Evolutionary conservation across 2,888 invertebrate genomes (phyloP).

Genomic region (Agapostemon virescens): DNA sequence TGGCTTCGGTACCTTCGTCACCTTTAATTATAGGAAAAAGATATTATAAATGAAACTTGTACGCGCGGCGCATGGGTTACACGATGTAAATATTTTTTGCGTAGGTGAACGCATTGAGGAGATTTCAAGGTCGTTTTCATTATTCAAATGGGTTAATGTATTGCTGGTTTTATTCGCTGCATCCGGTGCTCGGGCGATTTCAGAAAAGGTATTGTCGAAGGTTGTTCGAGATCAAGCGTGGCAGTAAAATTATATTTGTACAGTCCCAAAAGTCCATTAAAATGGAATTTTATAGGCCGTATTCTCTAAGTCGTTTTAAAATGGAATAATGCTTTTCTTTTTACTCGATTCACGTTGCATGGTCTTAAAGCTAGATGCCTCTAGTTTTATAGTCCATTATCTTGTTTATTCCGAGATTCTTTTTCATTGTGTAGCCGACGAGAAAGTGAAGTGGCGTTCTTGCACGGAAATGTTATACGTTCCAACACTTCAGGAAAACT

Average conservation of each 20-base stretch:
- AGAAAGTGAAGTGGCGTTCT: too few species aligned
- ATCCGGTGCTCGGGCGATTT: background rate
- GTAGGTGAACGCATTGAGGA: background rate
- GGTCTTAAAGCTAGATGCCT: too few species aligned
- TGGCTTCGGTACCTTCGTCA: background rate
- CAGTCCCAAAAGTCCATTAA: background rate
- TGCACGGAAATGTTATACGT: too few species aligned
- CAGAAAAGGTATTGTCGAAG: background rate
- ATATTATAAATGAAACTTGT: constrained; percentile 1
- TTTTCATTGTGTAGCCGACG: too few species aligned
- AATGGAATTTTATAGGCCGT: background rate
- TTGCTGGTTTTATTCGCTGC: background rate
- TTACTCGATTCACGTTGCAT: too few species aligned
- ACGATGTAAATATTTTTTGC: background rate
- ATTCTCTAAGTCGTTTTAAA: background rate
- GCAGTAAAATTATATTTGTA: background rate
- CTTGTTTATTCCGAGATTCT: too few species aligned
- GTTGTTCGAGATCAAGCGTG: background rate
- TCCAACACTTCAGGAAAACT: too few species aligned
- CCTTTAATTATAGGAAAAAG: background rate
- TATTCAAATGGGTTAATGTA: background rate
- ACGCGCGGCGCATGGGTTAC: background rate
- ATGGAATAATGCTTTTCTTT: background rate
- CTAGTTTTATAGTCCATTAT: too few species aligned
- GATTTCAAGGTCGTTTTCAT: background rate